phyloP scores from a whole-genome alignment of 2,797 vertebrate genomes.

The Chromobotia macracanthus region DNA sequence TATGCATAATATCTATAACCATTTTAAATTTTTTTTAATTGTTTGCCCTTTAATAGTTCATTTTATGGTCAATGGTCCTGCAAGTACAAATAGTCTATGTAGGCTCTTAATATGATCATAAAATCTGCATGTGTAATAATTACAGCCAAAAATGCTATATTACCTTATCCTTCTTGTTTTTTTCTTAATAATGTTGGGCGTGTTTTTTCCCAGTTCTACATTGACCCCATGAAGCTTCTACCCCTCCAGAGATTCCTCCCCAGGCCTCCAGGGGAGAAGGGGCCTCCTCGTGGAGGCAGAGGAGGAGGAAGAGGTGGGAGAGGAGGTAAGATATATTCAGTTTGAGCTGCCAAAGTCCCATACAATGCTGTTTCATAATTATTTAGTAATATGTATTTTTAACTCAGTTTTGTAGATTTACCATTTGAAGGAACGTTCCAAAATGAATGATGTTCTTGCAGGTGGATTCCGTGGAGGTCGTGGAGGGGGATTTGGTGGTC shows the following conservation, averaged over 20 bases:
- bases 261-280: conserved; percentile 92
- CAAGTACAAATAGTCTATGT: too few species aligned
- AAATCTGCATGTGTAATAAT: too few species aligned
- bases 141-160: not conserved
- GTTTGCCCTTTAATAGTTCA: too few species aligned
- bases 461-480: conserved; percentile 90
- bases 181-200: not conserved
- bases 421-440: not conserved
- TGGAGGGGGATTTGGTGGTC: conserved; percentile 81
- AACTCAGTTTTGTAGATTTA: not conserved
- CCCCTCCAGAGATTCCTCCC: conserved; percentile 96
- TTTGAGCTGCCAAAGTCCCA: not conserved
- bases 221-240: conserved; percentile 93
- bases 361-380: not conserved
- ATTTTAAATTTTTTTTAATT: too few species aligned
- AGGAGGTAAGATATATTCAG: conserved; percentile 70
- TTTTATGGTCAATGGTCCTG: too few species aligned
- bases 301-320: conserved; percentile 86
- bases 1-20: not conserved
- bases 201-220: conserved; percentile 85
- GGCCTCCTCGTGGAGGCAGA: conserved; percentile 86
- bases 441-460: conserved; percentile 58
- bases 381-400: not conserved
- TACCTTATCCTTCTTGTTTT: not conserved
- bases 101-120: too few species aligned